Base-by-base conservation (phyloP, 2,888 invertebrate species). In the Dasysyrphus tricinctus region DNA sequence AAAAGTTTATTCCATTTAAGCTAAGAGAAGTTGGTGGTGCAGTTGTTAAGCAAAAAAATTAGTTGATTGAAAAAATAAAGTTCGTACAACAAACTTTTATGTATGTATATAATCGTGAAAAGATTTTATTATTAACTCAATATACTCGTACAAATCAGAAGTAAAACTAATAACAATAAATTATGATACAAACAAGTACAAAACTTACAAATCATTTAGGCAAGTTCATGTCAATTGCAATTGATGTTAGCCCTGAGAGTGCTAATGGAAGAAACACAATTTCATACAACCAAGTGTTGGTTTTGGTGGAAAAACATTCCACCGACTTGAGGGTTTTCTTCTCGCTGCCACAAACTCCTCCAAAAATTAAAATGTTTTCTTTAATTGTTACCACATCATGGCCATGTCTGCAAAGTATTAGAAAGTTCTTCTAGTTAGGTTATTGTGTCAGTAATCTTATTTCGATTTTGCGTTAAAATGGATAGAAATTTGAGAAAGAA, bases 251-350 rank as follows among this genome's bases (percentile, higher is more conserved):
- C 8, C 95, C 95, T 0, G 95, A 95, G 59, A 96, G 92, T 0
- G 95, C 93, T n/a, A 93, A 92, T 0, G 95, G 95, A 37, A 96
- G 91, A 5, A 93, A 92, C 2, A 94, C 93, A 24, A 95, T 93
- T 4, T 95, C 95, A 81, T 94, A 93, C 83, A 95, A 94, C 95
- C 95, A 95, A 11, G 94, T 93, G 5, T 91, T 93, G 77, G 94
- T 93, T 90, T 94, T 94, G 88, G 94, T 94, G 90, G 95, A 95
- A 89, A 93, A 96, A 57, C 95, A 95, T 90, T 96, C 96, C 37
- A 95, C 95, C 88, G 94, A 95, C 90, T 93, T 94, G 24, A 96
- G 91, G 0, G 95, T 94, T 57, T 94, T 63, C 32, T 88, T 88
- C n/a, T 82, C 80, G 29, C 74, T 57, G 3, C 89, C 88, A 12